Evolutionary conservation across 2,888 invertebrate species (phyloP), one percentile per base, ranked within the genome.

Genomic region (Trachelus iudaicus): DNA sequence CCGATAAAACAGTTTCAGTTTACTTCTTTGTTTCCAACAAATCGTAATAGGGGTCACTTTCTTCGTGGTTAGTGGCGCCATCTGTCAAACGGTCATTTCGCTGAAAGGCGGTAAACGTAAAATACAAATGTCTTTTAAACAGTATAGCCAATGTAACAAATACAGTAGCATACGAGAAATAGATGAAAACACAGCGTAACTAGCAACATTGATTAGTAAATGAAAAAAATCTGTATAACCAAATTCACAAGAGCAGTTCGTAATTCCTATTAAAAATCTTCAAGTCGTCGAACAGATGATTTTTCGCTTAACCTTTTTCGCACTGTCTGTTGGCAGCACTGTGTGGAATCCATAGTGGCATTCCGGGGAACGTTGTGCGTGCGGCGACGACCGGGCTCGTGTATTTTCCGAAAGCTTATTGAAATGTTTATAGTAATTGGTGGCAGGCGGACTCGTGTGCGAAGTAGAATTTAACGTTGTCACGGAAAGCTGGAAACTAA

Each of bases 121-220:
- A 79, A 81, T 82, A 80, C 81, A 69, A 82, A 77, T 77, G 83
- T 79, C 80, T 83, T 84, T 83, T 83, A 84, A 85, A 82, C 85
- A 84, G 76, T 82, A 73, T 73, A 69, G 71, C 81, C 77, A 83
- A 82, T 79, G 34, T 77, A 75, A 73, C 69, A 56, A 56, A 56
- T 23, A 6, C 56, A 56, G 9, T 9, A 23, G 1, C 56, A 9
- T 56, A 56, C 15, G 23, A 56, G 56, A 23, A 56, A 23, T 56
- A 56, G 6, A 56, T 56, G 23, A 9, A 56, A 23, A 2, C 23
- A 56, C 9, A 56, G 9, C 9, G 23, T 56, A 56, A 56, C 23
- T 9, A 23, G 56, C 56, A 56, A 56, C 9, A 56, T 23, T 56
- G 9, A 23, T 23, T 2, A 2, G 23, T 56, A 23, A 23, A 9